Conservation (phyloP, 2,797 vertebrate species). For the Iguana delicatissima region DNA sequence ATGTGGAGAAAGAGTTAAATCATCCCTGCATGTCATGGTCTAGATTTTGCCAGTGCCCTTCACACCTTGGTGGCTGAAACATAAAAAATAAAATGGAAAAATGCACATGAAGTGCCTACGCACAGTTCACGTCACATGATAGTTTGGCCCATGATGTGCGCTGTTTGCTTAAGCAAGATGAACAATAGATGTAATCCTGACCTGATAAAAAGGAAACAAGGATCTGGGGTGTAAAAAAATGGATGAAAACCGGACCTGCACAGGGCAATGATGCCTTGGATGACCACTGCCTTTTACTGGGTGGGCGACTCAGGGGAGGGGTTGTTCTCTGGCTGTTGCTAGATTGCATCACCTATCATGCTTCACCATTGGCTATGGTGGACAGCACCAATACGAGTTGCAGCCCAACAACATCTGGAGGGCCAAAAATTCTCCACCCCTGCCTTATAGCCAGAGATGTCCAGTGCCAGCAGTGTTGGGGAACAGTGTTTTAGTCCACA, state of each 20-base stretch:
- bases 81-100: neutral
- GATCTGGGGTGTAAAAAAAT: slow-evolving; percentile 41
- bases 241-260: neutral
- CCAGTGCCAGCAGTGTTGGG: too few relatives aligned
- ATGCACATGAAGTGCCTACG: neutral
- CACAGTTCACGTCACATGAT: neutral
- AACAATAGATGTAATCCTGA: too few relatives aligned
- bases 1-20: neutral
- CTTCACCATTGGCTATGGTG: neutral
- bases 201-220: neutral
- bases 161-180: too few relatives aligned
- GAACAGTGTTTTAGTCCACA: too few relatives aligned
- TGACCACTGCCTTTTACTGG: neutral
- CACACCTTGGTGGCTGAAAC: neutral
- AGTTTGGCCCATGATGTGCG: too few relatives aligned
- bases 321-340: neutral
- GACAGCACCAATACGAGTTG: neutral
- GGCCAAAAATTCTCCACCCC: too few relatives aligned
- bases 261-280: neutral
- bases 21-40: neutral
- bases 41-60: neutral
- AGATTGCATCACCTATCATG: neutral
- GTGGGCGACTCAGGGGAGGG: neutral
- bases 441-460: too few relatives aligned
- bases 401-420: neutral